Evolutionary conservation across 1,140 invertebrate genomes (phyloP), one percentile per base, ranked within the genome.

Genomic region (Scaptomyza graminum): DNA sequence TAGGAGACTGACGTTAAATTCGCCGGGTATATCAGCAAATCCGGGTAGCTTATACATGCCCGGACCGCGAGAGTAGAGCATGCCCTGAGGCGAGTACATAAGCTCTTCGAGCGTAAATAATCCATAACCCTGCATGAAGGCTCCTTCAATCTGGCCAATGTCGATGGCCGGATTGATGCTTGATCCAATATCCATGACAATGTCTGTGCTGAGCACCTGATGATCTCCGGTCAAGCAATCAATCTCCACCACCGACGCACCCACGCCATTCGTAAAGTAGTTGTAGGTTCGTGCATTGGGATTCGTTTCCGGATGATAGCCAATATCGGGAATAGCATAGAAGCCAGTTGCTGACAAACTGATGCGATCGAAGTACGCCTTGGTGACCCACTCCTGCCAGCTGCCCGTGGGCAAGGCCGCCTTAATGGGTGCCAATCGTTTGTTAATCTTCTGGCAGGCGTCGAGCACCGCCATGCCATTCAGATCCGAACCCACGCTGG

Each of bases 151-250:
- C 93, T 99, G 98, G 0, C 98, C 98, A 85, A 99, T 97, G 79
- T 99, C 98, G 77, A 99, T 98, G 0, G 97, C 97, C 22, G 98
- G 98, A 93, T 99, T 99, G 28, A 99, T 92, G 93, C 97, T 98
- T 64, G 97, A 95, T 15, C 94, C 94, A 55, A 99, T 93, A 92
- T 99, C 98, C 98, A 99, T 99, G 0, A 99, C 97, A 78, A 99
- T 99, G 82, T 99, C 97, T 2, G 96, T 96, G 89, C 95, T 94
- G 47, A 97, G 87, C 6, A 98, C 95, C 92, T 96, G 94, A 91
- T 98, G 96, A 88, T 98, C 97, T 46, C 97, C 97, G 31, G 96
- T 97, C 0, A 98, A 92, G 83, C 96, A 97, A 92, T 98, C 97
- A 51, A 97, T 94, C 94, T 97, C 96, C 8, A 98, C 97, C 92